A percentile compares a stretch with the other conserved stretches of the same genome.
These are phyloP conservation scores for Tortricodes alternella DNA, from an alignment of 2,888 invertebrate genomes.

Conservation along the genomic window DNA sequence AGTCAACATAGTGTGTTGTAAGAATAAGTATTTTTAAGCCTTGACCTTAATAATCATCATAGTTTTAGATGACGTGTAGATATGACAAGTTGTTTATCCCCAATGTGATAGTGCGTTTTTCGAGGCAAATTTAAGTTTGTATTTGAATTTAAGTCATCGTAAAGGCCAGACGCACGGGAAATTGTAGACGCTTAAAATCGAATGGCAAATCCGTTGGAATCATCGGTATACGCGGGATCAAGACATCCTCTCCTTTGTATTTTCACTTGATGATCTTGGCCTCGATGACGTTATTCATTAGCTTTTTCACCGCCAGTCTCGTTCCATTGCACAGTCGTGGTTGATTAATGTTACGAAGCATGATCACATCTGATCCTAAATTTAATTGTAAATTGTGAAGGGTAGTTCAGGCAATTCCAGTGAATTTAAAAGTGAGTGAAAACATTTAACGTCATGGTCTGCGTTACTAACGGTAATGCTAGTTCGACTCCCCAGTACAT, in stretches of 20 bases:
- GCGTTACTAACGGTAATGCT: slow-evolving; percentile 31
- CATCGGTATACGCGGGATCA: slow-evolving; percentile 34
- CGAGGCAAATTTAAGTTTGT: no score
- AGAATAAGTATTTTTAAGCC: not conserved
- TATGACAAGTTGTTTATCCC: not conserved
- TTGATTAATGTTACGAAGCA: slow-evolving; percentile 37
- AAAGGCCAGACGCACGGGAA: slow-evolving; percentile 30
- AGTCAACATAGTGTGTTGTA: not conserved
- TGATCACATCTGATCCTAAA: slow-evolving; percentile 33
- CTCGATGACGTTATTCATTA: slow-evolving; percentile 33
- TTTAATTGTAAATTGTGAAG: not conserved
- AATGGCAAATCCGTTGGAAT: slow-evolving; percentile 34
- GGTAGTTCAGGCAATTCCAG: slow-evolving; percentile 21
- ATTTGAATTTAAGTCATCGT: no score
- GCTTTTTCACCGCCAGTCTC: slow-evolving; percentile 33
- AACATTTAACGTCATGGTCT: slow-evolving; percentile 28
- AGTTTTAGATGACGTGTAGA: no score
- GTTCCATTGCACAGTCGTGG: slow-evolving; percentile 36
- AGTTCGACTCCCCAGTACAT: slow-evolving; percentile 34
- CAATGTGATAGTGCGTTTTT: not conserved
- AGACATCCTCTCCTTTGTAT: slow-evolving; percentile 29
- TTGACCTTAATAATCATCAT: no score
- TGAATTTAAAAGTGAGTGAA: slow-evolving; percentile 15
- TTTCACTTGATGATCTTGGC: slow-evolving; percentile 33
- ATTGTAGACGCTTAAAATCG: not conserved